These are phyloP conservation scores for Syngnathus rostellatus DNA, from an alignment of 2,797 vertebrate species.

Conservation along the genomic window DNA sequence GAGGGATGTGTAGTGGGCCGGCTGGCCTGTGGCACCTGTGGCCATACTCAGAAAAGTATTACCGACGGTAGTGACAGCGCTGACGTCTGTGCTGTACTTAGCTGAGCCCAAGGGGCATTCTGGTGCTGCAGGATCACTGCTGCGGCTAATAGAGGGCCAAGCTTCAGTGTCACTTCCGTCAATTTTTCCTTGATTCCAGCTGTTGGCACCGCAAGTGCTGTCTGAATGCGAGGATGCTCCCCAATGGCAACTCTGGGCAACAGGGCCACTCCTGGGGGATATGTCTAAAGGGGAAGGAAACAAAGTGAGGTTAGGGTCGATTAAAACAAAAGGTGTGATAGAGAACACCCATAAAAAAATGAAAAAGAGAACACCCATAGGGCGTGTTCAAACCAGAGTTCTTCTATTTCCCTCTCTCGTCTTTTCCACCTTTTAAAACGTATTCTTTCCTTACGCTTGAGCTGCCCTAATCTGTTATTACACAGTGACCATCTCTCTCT, in stretches of 20 bases:
- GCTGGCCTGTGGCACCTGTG: slow-evolving; percentile 84
- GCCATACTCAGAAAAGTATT: slow-evolving; percentile 87
- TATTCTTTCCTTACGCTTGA: slow-evolving; percentile 4
- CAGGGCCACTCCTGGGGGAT: slow-evolving; percentile 78
- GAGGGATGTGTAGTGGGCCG: slow-evolving; percentile 81
- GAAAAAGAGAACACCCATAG: slow-evolving; percentile 15
- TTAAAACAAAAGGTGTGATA: not conserved
- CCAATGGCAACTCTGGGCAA: slow-evolving; percentile 83
- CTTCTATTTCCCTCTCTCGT: slow-evolving; percentile 9
- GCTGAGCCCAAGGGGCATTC: slow-evolving; percentile 84
- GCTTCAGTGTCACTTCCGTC: slow-evolving; percentile 81
- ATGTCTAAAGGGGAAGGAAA: slow-evolving; percentile 71
- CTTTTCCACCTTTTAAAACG: not conserved
- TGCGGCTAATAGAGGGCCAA: slow-evolving; percentile 80
- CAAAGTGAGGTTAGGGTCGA: not conserved
- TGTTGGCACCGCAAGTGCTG: slow-evolving; percentile 76
- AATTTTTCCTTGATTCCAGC: slow-evolving; percentile 87
- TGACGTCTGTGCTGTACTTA: slow-evolving; percentile 72
- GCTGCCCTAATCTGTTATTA: slow-evolving; percentile 11
- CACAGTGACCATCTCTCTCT: slow-evolving; percentile 9
- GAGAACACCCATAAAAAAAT: not conserved
- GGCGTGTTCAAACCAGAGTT: slow-evolving; percentile 26
- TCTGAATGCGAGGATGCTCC: slow-evolving; percentile 70
- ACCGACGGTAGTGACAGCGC: slow-evolving; percentile 44
- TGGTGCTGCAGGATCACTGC: slow-evolving; percentile 73